phyloP scores from a whole-genome alignment of 2,113 vertebrate genomes.

The Thamnaconus septentrionalis region DNA sequence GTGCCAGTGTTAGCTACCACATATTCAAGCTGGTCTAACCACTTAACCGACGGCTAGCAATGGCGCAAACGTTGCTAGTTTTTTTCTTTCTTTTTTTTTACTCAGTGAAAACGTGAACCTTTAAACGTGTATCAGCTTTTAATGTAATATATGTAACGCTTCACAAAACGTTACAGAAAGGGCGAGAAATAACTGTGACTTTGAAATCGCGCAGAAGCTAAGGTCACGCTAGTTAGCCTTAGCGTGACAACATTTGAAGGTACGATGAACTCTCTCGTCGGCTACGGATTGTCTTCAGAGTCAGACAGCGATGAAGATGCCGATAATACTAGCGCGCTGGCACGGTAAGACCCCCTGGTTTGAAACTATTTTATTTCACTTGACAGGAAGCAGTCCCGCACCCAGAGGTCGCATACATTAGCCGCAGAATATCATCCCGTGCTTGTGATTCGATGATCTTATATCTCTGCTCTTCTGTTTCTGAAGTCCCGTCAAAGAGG shows the following conservation, averaged over 20 bases:
- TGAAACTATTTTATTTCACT: not conserved
- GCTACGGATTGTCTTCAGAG: slow-evolving; percentile 75
- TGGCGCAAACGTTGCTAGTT: not conserved
- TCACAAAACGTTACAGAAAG: not conserved
- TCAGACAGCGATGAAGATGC: slow-evolving; percentile 70
- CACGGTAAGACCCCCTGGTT: too few species aligned
- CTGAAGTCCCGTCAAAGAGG: slow-evolving; percentile 23
- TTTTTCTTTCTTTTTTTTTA: not conserved
- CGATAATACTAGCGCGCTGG: slow-evolving; percentile 16
- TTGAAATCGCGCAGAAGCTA: too few species aligned
- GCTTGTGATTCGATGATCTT: not conserved
- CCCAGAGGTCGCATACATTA: not conserved
- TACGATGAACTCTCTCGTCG: slow-evolving; percentile 71
- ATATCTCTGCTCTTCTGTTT: not conserved
- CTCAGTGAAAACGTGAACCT: not conserved
- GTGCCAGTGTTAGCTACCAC: slow-evolving; percentile 20
- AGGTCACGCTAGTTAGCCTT: not conserved
- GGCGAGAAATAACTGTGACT: too few species aligned
- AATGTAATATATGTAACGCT: not conserved
- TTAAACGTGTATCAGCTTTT: not conserved
- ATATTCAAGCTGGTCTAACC: fast-evolving
- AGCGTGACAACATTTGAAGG: not conserved
- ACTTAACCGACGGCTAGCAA: slow-evolving; percentile 2
- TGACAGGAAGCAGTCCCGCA: not conserved
- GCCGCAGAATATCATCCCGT: not conserved